These are phyloP conservation scores for Nymphalis c-album DNA, from an alignment of 2,888 invertebrate species.

Conservation along the genomic window DNA sequence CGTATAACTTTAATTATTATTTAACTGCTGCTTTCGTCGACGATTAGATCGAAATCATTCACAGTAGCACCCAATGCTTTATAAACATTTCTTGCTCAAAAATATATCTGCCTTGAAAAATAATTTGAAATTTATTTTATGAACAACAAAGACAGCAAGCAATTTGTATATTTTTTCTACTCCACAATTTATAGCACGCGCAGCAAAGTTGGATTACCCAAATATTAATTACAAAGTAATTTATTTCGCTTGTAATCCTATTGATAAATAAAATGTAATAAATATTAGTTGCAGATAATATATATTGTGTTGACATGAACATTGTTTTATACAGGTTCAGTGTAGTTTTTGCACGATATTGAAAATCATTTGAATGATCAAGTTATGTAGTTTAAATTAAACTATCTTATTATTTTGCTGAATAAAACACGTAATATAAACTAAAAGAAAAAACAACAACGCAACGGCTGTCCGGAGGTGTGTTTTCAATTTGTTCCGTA, in stretches of 20 bases:
- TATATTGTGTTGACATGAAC: not conserved
- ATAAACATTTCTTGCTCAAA: not conserved
- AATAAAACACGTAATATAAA: slow-evolving; percentile 18
- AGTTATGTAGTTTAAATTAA: not conserved
- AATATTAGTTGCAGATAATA: slow-evolving; percentile 15
- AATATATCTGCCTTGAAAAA: too few relatives aligned
- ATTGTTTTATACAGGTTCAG: not conserved
- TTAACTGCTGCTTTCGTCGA: slow-evolving; percentile 15
- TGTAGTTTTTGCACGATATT: not conserved
- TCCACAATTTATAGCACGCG: not conserved
- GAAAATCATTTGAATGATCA: not conserved
- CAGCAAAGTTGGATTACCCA: slow-evolving; percentile 7
- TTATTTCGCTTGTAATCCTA: slow-evolving; percentile 7
- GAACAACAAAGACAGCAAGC: too few relatives aligned
- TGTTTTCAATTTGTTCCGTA: slow-evolving; percentile 32
- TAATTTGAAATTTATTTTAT: too few relatives aligned
- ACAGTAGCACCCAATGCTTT: not conserved
- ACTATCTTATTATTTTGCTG: not conserved
- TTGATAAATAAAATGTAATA: slow-evolving; percentile 9
- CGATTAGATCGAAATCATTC: not conserved
- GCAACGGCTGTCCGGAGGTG: slow-evolving; percentile 23
- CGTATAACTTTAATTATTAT: slow-evolving; percentile 33
- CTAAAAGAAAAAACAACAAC: slow-evolving; percentile 11
- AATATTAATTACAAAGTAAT: slow-evolving; percentile 13
- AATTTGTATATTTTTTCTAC: not conserved